Percentiles rank a stretch among this genome's conserved stretches.
Evolutionary conservation across 2,888 invertebrate genomes (phyloP).

Genomic region (Tachina fera): DNA sequence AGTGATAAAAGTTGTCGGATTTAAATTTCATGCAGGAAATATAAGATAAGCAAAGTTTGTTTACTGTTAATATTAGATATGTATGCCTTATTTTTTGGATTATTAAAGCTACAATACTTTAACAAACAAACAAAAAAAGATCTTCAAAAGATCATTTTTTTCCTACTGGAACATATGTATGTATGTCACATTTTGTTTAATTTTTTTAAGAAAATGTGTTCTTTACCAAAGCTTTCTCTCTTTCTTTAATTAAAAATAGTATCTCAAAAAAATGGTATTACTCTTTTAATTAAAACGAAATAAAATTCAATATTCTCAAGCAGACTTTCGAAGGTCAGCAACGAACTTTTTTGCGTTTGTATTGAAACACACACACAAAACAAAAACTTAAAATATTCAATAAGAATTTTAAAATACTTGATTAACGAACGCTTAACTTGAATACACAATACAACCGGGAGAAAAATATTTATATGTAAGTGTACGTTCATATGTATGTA

Average conservation of each 20-base stretch:
- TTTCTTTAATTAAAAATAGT: background rate
- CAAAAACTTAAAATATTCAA: background rate
- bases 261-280: constrained; percentile 5
- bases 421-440: constrained; percentile 38
- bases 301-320: constrained; percentile 42
- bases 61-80: background rate
- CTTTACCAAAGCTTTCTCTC: background rate
- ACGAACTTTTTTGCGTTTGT: constrained; percentile 27
- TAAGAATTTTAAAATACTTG: constrained; percentile 28
- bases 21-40: background rate
- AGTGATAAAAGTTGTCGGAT: background rate
- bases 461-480: background rate
- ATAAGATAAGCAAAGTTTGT: background rate
- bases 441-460: constrained; percentile 31
- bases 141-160: background rate
- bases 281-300: constrained; percentile 47
- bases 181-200: background rate
- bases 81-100: too few species aligned
- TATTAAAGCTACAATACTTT: too few species aligned
- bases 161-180: background rate
- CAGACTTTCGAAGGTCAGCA: constrained; percentile 65
- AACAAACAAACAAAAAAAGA: too few species aligned
- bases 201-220: background rate
- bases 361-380: background rate
- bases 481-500: background rate